phyloP scores from a whole-genome alignment of 2,113 vertebrate genomes.

The Caranx melampygus region DNA sequence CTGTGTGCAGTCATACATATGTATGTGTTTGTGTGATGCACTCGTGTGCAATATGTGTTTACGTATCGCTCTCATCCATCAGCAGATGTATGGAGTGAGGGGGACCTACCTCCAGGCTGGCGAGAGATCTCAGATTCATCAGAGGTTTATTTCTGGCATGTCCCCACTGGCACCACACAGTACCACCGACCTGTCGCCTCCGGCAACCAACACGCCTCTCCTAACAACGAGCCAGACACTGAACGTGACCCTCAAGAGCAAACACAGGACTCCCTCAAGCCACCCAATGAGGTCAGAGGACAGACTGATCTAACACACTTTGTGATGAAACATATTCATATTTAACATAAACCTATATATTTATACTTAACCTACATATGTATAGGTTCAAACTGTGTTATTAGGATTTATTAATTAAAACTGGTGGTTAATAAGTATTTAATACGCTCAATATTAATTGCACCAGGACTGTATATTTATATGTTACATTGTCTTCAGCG shows the following conservation, averaged over 20 bases:
- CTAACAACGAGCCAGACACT: conserved; percentile 43
- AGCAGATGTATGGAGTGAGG: conserved; percentile 93
- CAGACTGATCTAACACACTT: neutral
- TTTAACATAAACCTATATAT: neutral
- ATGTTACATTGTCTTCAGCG: neutral
- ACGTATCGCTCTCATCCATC: conserved; percentile 41
- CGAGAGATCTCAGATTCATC: conserved; percentile 91
- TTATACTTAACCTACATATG: neutral
- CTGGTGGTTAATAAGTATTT: neutral
- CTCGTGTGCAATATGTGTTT: conserved; percentile 23
- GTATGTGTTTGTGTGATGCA: conserved; percentile 5
- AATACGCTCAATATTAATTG: neutral
- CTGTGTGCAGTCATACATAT: neutral
- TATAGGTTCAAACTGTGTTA: neutral
- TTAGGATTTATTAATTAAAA: neutral
- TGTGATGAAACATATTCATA: neutral
- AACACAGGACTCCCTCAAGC: conserved; percentile 55
- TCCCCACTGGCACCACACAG: conserved; percentile 93
- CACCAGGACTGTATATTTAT: neutral
- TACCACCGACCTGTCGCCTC: conserved; percentile 89
- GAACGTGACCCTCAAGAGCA: conserved; percentile 52
- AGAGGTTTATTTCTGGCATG: conserved; percentile 96
- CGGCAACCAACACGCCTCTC: conserved; percentile 68
- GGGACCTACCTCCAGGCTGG: conserved; percentile 95
- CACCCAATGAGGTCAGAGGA: conserved; percentile 75